Evolutionary conservation across 2,888 invertebrate genomes (phyloP).

Genomic region (Oligia latruncula): DNA sequence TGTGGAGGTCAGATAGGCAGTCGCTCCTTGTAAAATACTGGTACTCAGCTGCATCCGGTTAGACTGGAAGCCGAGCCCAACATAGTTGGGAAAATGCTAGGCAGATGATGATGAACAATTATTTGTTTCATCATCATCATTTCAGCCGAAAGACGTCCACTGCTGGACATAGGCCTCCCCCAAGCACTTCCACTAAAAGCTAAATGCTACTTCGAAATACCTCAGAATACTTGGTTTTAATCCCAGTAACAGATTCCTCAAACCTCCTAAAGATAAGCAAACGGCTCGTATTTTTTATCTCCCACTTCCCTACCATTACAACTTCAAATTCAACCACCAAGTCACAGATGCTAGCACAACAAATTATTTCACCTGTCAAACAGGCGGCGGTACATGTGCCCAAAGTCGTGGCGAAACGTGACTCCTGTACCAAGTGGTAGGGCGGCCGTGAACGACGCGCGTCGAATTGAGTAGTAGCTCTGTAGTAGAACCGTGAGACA

Average conservation of each 20-base stretch:
- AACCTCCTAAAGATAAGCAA: neutral
- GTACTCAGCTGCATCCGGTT: too few relatives aligned
- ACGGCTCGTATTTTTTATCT: neutral
- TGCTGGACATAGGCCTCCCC: too few relatives aligned
- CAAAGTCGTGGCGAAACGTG: conserved; percentile 55
- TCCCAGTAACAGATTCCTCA: neutral
- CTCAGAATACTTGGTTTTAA: neutral
- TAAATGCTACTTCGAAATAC: neutral
- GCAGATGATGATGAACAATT: too few relatives aligned
- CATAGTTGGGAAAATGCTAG: too few relatives aligned
- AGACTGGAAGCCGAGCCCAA: too few relatives aligned
- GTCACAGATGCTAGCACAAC: conserved; percentile 52
- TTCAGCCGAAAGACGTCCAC: too few relatives aligned
- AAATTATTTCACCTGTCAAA: conserved; percentile 68
- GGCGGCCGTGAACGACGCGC: conserved; percentile 51
- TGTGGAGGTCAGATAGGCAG: too few relatives aligned
- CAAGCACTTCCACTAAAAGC: too few relatives aligned
- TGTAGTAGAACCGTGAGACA: conserved; percentile 19
- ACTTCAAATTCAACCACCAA: conserved; percentile 63
- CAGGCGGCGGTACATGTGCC: conserved; percentile 51
- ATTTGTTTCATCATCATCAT: too few relatives aligned
- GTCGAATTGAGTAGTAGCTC: conserved; percentile 56
- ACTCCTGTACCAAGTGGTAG: conserved; percentile 43
- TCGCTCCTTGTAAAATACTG: too few relatives aligned
- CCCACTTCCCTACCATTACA: conserved; percentile 3